These are phyloP conservation scores for Phymorhynchus buccinoides DNA, from an alignment of 1,140 invertebrate genomes.

Conservation along the genomic window DNA sequence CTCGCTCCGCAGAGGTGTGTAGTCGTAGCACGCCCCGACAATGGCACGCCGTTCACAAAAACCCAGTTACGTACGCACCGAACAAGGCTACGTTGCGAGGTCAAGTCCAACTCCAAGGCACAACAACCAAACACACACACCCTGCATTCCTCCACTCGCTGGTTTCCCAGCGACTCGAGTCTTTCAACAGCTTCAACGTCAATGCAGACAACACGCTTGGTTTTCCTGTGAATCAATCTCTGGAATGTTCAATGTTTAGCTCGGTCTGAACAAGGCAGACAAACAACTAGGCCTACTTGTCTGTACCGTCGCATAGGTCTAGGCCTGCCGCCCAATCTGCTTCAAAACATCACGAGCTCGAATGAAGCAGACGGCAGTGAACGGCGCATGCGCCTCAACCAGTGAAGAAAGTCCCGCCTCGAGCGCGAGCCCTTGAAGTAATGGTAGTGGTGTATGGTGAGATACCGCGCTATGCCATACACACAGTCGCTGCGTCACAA, in stretches of 20 bases:
- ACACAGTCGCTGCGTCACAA: slow-evolving; percentile 2
- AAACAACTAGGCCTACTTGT: background rate
- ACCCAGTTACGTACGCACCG: slow-evolving; percentile 23
- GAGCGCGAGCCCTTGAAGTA: background rate
- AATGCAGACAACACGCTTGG: background rate
- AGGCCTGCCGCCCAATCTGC: slow-evolving; percentile 35
- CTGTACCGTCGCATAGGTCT: background rate
- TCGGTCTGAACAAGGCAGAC: background rate
- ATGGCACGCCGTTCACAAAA: slow-evolving; percentile 30
- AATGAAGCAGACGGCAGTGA: background rate
- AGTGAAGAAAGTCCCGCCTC: slow-evolving; percentile 22
- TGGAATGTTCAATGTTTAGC: background rate
- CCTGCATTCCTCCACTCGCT: background rate
- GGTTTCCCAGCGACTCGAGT: background rate
- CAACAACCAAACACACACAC: background rate
- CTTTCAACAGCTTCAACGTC: background rate
- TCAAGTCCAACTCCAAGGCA: slow-evolving; percentile 10
- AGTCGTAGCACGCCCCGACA: slow-evolving; percentile 17
- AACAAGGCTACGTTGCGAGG: background rate
- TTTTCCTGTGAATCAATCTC: background rate
- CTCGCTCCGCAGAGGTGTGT: background rate
- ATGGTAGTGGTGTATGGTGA: background rate
- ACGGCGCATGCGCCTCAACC: slow-evolving; percentile 7
- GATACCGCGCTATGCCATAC: background rate
- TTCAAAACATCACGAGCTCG: slow-evolving; percentile 36